These are phyloP conservation scores for Odontesthes bonariensis DNA, from an alignment of 2,113 vertebrate species.

Conservation along the genomic window DNA sequence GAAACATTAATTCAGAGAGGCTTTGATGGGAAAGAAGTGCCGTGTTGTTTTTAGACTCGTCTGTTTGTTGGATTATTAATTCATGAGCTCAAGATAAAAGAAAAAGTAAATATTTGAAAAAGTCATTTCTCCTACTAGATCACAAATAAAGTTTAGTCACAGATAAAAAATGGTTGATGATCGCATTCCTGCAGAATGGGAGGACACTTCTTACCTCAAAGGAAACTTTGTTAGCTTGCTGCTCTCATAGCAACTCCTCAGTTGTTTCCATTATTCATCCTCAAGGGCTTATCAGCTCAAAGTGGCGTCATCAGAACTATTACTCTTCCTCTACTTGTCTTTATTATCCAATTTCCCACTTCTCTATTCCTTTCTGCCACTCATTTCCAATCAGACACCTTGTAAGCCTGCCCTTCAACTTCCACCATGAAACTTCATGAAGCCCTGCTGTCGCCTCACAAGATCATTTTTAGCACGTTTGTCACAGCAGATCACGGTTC, in stretches of 20 bases:
- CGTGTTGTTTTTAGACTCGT: conserved; percentile 39
- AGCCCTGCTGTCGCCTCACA: too few species aligned
- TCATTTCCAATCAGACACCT: conserved; percentile 66
- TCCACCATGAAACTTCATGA: conserved; percentile 34
- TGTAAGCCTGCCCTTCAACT: conserved; percentile 50
- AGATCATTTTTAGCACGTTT: not conserved
- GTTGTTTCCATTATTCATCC: conserved; percentile 61
- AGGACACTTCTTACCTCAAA: conserved; percentile 33
- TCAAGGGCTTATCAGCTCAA: conserved; percentile 74
- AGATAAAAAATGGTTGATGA: conserved; percentile 5
- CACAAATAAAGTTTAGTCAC: too few species aligned
- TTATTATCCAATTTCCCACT: conserved; percentile 72
- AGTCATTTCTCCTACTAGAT: too few species aligned
- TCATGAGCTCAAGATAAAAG: conserved; percentile 21
- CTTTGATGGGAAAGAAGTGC: conserved; percentile 79
- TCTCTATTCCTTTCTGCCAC: conserved; percentile 52
- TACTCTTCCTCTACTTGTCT: conserved; percentile 71
- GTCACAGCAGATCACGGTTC: not conserved
- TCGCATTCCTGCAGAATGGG: not conserved
- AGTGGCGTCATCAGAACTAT: conserved; percentile 73
- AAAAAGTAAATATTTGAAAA: too few species aligned
- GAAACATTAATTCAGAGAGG: conserved; percentile 72
- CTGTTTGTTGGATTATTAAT: conserved; percentile 81
- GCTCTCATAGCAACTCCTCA: conserved; percentile 43
- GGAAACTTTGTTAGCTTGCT: conserved; percentile 52